phyloP scores from a whole-genome alignment of 2,113 vertebrate species.

The Rhinolophus ferrumequinum region DNA sequence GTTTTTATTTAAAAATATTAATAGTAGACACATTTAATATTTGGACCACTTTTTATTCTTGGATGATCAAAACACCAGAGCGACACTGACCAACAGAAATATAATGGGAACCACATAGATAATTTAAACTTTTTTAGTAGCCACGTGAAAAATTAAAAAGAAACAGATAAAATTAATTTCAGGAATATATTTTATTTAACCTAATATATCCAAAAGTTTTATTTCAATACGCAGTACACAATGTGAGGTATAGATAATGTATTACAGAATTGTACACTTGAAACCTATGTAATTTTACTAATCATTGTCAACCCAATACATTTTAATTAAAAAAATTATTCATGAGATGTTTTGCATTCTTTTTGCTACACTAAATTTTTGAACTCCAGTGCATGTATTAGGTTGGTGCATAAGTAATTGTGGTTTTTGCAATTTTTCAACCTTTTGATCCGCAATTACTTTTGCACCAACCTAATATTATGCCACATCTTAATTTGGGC shows the following conservation, averaged over 20 bases:
- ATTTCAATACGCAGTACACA: neutral
- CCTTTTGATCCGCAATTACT: too few relatives aligned
- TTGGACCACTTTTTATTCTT: neutral
- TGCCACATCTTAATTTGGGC: neutral
- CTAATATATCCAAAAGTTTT: neutral
- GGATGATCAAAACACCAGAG: neutral
- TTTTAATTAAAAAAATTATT: neutral
- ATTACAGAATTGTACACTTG: too few relatives aligned
- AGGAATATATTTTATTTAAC: slow-evolving; percentile 35
- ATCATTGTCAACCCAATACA: too few relatives aligned
- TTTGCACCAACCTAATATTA: neutral
- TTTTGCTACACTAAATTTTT: neutral
- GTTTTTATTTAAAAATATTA: neutral
- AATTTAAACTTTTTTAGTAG: slow-evolving; percentile 14
- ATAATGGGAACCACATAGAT: neutral
- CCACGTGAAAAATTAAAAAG: neutral
- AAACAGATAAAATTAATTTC: slow-evolving; percentile 10
- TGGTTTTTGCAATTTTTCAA: too few relatives aligned
- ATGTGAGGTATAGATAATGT: too few relatives aligned
- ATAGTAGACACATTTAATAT: neutral
- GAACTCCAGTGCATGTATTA: neutral
- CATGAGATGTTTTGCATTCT: neutral
- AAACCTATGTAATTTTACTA: too few relatives aligned
- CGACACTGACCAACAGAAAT: neutral
- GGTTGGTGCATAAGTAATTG: too few relatives aligned